Percentiles rank a stretch among this genome's conserved stretches.
Evolutionary conservation across 2,888 invertebrate species (phyloP).

Genomic region (Choristoneura rosaceana): DNA sequence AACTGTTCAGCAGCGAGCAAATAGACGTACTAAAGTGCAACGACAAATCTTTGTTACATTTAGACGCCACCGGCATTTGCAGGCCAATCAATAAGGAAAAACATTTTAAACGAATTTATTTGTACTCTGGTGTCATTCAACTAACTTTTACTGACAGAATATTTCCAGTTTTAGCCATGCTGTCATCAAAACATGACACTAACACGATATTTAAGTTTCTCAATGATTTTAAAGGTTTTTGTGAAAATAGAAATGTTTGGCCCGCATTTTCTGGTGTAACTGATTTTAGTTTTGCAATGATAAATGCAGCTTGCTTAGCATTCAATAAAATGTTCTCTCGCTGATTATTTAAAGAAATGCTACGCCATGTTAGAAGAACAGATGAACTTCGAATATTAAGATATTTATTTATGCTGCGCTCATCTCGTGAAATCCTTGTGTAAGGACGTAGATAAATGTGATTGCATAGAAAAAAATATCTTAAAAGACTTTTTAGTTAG

Average conservation of each 20-base stretch:
- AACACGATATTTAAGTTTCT: not conserved
- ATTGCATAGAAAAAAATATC: not conserved
- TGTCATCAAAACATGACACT: not conserved
- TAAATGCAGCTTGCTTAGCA: not conserved
- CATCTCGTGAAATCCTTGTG: too few relatives aligned
- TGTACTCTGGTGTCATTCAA: not conserved
- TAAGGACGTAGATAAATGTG: not conserved
- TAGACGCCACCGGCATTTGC: too few relatives aligned
- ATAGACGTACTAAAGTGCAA: too few relatives aligned
- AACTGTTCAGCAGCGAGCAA: too few relatives aligned
- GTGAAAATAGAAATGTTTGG: not conserved
- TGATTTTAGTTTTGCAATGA: not conserved
- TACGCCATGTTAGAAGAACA: not conserved
- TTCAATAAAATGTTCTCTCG: not conserved
- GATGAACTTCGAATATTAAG: not conserved
- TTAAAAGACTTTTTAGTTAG: not conserved
- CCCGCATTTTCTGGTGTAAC: not conserved
- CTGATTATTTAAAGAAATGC: not conserved
- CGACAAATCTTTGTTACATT: too few relatives aligned
- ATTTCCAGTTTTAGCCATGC: conserved; percentile 1
- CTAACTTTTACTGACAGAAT: not conserved
- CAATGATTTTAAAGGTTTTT: not conserved
- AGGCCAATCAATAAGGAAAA: too few relatives aligned
- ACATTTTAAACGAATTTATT: not conserved
- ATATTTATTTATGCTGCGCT: too few relatives aligned